Evolutionary conservation across 2,888 invertebrate species (phyloP).

Genomic region (Rhogogaster chlorosoma): DNA sequence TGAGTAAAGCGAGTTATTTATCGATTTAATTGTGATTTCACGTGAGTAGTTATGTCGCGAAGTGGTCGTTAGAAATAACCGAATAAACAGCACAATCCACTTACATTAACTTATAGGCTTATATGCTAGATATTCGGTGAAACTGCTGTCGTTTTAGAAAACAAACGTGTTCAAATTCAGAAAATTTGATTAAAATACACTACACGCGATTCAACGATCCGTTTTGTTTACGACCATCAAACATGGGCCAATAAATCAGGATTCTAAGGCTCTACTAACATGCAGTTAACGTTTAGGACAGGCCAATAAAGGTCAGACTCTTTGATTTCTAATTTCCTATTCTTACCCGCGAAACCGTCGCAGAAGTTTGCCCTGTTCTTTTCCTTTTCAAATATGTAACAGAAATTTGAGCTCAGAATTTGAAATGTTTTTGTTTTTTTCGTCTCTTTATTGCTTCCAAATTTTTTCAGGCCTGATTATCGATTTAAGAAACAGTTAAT

Average conservation of each 20-base stretch:
- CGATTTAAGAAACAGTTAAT: too few species aligned
- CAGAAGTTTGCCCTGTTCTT: not conserved
- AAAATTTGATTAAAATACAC: slow-evolving; percentile 32
- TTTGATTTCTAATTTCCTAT: slow-evolving; percentile 40
- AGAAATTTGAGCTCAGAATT: not conserved
- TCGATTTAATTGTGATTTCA: slow-evolving; percentile 40
- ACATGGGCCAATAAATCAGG: slow-evolving; percentile 5
- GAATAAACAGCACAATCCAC: not conserved
- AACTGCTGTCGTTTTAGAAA: not conserved
- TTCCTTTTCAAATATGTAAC: not conserved
- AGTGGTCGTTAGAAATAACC: slow-evolving; percentile 34
- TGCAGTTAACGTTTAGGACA: slow-evolving; percentile 31
- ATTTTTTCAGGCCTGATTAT: too few species aligned
- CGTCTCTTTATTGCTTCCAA: too few species aligned
- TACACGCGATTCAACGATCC: slow-evolving; percentile 34
- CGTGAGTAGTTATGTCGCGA: slow-evolving; percentile 13
- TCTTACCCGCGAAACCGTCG: not conserved
- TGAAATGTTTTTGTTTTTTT: too few species aligned
- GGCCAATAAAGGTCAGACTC: slow-evolving; percentile 16
- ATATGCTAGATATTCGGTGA: not conserved
- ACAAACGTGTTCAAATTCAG: not conserved
- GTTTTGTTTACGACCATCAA: slow-evolving; percentile 35
- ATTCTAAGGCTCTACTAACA: slow-evolving; percentile 2
- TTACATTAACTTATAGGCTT: not conserved
- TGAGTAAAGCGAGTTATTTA: slow-evolving; percentile 2